Base-by-base conservation (phyloP, 2,888 invertebrate genomes). In the Hylaea fasciaria region DNA sequence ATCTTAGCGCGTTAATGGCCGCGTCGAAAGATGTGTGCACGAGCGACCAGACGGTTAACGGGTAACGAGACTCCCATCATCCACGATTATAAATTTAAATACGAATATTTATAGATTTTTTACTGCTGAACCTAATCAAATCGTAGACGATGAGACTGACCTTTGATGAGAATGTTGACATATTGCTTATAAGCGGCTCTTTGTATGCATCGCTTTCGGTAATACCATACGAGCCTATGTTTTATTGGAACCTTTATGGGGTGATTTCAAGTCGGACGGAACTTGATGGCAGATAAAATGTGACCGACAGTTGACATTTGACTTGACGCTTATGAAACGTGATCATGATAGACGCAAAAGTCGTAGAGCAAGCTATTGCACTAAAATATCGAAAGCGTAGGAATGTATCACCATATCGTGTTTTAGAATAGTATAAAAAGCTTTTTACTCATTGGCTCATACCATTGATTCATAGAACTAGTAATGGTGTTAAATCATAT, bases 1-100 rank as follows among this genome's bases (percentile, higher is more conserved):
- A 89, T 89, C 87, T 87, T 78, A 69, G 80, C 82, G 83, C 80
- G 83, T 85, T 89, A 88, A 88, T 84, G 81, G 86, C 78, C 80
- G 82, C 81, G 84, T 83, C 81, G 86, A 85, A 83, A 86, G 83
- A 85, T 83, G 82, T 81, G 83, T 78, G 82, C 80, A 73, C 71
- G 80, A 76, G 76, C 79, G 78, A 71, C 73, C 77, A 76, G 59
- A 44, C 59, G 49, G 65, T 48, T 45, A 74, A 77, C 77, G 74
- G 65, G 72, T 81, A 82, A 81, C 77, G 77, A 81, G 79, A 76
- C 73, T 76, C 80, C 74, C 78, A 77, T 76, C 76, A 74, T 76
- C 72, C 73, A 75, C 74, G 72, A 83, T 85, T 83, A 82, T 81
- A 81, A 73, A 78, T 82, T 83, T 80, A 77, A 81, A 82, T 80